Evolutionary conservation across 2,888 invertebrate genomes (phyloP).

Genomic region (Camptogramma bilineatum): DNA sequence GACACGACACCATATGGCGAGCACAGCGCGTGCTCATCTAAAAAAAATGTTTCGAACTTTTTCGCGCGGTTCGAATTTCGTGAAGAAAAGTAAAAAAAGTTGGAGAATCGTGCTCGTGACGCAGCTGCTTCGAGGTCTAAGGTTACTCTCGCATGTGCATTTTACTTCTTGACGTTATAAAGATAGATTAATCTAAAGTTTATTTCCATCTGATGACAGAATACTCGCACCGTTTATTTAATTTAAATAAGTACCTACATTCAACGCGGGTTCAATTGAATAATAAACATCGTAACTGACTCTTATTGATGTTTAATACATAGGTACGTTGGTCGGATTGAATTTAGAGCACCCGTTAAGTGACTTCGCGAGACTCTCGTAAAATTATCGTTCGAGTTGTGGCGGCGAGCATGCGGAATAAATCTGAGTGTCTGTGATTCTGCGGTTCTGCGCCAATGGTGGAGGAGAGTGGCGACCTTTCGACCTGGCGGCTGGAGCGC

Average conservation of each 20-base stretch:
- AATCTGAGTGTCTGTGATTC: conserved; percentile 44
- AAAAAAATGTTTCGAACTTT: conserved; percentile 61
- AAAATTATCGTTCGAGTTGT: conserved; percentile 19
- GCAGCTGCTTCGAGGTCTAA: conserved; percentile 76
- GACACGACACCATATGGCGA: conserved; percentile 73
- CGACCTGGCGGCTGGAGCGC: conserved; percentile 73
- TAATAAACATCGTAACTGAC: conserved; percentile 28
- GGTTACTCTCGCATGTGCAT: conserved; percentile 73
- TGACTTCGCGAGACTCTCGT: conserved; percentile 16
- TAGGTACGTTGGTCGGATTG: conserved; percentile 10
- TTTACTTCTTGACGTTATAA: conserved; percentile 23
- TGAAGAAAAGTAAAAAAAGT: conserved; percentile 67
- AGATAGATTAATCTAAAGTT: conserved; percentile 28
- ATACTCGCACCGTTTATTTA: conserved; percentile 33
- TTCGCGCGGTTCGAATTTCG: conserved; percentile 78
- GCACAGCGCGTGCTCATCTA: conserved; percentile 75
- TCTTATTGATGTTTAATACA: conserved; percentile 26
- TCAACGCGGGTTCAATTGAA: conserved; percentile 36
- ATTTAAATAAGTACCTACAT: conserved; percentile 27
- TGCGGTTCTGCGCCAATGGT: conserved; percentile 67
- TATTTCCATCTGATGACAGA: conserved; percentile 19
- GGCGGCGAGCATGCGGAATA: conserved; percentile 37
- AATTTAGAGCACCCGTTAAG: conserved; percentile 18
- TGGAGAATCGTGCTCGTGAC: conserved; percentile 55
- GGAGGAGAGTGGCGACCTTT: conserved; percentile 68